Base-by-base conservation (phyloP, 2,113 vertebrate species). In the Cinclus cinclus region DNA sequence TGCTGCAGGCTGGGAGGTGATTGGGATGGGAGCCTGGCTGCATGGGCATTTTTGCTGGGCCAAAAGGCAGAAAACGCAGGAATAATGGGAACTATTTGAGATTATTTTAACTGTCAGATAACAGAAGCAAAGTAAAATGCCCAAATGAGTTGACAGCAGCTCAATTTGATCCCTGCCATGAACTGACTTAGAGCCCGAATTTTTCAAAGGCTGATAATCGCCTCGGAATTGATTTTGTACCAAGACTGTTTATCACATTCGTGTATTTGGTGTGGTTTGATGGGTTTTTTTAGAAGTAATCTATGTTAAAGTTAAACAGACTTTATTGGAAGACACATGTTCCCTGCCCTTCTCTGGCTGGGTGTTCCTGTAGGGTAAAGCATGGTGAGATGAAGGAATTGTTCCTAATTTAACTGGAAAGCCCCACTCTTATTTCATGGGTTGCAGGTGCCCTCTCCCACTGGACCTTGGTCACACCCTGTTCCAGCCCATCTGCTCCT, bases 201-300 rank as follows among this genome's bases (percentile, higher is more conserved):
- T 85, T 93, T 95, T 95, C 96, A 88, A 95, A 97, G 94, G 87
- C 97, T 92, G 89, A 94, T 97, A 96, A 98, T 97, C 83, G 33
- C 92, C 94, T 94, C 4, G 1, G 81, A 95, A 98, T 97, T 90
- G 97, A 97, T 97, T 98, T 97, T 95, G 75, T 64, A 96, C 97
- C 6, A 15, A 94, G 96, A 96, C 78, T 75, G 77, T 98, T 97
- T 90, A 97, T 97, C 97, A 96, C 91, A 44, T 84, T 90, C 52
- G 33, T 80, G 37, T 44, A 18, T 35, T 79, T 79, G 33, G 52
- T 37, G 47, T 27, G 46, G 33, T 44, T 79, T 74, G 68, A 39
- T 63, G 64, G 46, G 24, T 0, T 23, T 50, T 52, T 75, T 58
- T 30, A 53, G n/a, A 55, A 87, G 58, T n/a, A 94, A 87, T 63